Conservation (phyloP, 2,888 invertebrate genomes). For the Drosophila subsilvestris region DNA sequence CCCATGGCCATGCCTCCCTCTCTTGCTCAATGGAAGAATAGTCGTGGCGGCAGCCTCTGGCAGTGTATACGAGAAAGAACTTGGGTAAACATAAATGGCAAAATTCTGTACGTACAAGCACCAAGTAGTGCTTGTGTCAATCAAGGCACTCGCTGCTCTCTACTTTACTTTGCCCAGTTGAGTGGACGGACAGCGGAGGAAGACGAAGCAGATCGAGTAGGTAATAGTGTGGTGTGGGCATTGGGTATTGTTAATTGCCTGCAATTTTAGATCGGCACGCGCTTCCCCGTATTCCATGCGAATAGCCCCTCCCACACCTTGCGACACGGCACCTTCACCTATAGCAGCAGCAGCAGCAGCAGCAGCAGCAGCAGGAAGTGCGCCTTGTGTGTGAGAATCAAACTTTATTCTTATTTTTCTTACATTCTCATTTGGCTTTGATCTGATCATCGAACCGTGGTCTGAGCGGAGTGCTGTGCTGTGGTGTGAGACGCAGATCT, state of each 20-base stretch:
- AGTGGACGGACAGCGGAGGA: conserved; percentile 38
- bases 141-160: conserved; percentile 28
- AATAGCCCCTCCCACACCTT: background rate
- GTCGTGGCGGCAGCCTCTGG: background rate
- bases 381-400: conserved; percentile 38
- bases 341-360: no score
- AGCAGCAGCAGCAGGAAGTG: conserved; percentile 66
- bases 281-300: conserved; percentile 33
- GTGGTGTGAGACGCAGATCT: conserved; percentile 48
- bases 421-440: background rate
- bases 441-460: conserved; percentile 9
- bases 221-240: conserved; percentile 24
- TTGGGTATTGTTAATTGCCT: conserved; percentile 60
- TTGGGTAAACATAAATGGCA: conserved; percentile 68
- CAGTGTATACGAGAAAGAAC: conserved; percentile 3
- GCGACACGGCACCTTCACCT: conserved; percentile 2
- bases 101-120: conserved; percentile 34
- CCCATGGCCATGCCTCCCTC: background rate
- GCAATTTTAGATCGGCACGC: conserved; percentile 63
- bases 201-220: background rate
- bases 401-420: conserved; percentile 12
- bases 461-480: no score
- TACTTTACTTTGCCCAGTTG: conserved; percentile 14
- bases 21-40: background rate
- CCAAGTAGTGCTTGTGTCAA: conserved; percentile 47